Base-by-base conservation (phyloP, 2,888 invertebrate species). In the Rugalucina vietnamica region DNA sequence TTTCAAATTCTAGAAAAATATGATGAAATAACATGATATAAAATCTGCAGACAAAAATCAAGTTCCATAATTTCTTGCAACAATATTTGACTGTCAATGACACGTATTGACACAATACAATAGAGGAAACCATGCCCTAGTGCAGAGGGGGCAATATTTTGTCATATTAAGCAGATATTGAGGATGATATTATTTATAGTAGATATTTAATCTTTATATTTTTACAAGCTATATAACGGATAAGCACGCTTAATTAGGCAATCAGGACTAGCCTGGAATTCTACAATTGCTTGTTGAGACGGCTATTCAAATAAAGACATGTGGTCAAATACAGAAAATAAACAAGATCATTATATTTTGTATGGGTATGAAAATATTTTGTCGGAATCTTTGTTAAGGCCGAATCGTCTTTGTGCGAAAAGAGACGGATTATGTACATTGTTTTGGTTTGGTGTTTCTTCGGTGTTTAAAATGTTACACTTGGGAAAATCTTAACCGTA, bases 181-280 rank as follows among this genome's bases (percentile, higher is more conserved):
- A 14, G 49, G 79, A 82, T 82, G 69, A 82, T 36, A 36, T 72
- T 81, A 79, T 79, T 81, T 78, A 81, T 79, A 81, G 81, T 81
- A 79, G 81, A 81, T 70, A 34, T 76, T 81, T 79, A 69, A 50
- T 69, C 76, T 60, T 60, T 29, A 34, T 79, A 81, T 81, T 79
- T 65, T 81, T 76, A 50, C 43, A 37, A 77, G 34, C 75, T 69
- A 75, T 75, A 60, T 39, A 34, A 49, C 36, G 37, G 60, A 81
- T 65, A 79, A 81, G 78, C 43, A 73, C 65, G 78, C 71, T 69
- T 81, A 78, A 76, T 84, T 84, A 43, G 49, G 10, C 21, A 65
- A 34, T 65, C 65, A 65, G 34, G 21, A 5, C 34, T 34, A 65
- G 32, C 21, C 34, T 34, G 21, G 34, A 65, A 32, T 65, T 34